These are phyloP conservation scores for Eptesicus fuscus DNA, from an alignment of 2,113 vertebrate genomes.

Conservation along the genomic window DNA sequence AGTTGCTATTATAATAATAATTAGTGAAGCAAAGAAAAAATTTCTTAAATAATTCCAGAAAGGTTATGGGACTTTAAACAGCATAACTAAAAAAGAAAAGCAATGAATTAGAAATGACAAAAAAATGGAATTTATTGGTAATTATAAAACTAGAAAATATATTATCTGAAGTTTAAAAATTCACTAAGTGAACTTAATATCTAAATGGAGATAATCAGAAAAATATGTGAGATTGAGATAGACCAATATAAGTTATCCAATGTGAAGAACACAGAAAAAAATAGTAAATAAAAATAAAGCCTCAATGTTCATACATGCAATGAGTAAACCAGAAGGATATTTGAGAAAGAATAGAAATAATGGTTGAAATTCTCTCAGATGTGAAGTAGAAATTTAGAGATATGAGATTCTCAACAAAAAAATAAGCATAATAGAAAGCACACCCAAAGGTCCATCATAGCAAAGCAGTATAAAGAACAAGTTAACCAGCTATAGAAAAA, in stretches of 20 bases:
- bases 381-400: not conserved
- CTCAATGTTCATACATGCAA: not conserved
- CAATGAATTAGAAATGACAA: not conserved
- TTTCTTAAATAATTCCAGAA: not conserved
- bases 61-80: not conserved
- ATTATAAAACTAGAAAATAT: not conserved
- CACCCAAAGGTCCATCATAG: no score
- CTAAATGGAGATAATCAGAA: not conserved
- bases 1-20: not conserved
- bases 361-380: not conserved
- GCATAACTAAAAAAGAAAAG: not conserved
- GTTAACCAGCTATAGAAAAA: no score
- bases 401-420: not conserved
- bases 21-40: not conserved
- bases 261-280: not conserved
- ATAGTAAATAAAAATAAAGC: not conserved
- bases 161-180: not conserved
- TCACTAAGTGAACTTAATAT: not conserved
- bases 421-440: no score
- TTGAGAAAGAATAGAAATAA: not conserved
- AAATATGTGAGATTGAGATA: not conserved
- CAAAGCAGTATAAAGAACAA: no score
- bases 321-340: not conserved
- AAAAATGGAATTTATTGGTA: not conserved
- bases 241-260: not conserved